Conservation (phyloP, 1,140 invertebrate species). For the Drosophila lini region DNA sequence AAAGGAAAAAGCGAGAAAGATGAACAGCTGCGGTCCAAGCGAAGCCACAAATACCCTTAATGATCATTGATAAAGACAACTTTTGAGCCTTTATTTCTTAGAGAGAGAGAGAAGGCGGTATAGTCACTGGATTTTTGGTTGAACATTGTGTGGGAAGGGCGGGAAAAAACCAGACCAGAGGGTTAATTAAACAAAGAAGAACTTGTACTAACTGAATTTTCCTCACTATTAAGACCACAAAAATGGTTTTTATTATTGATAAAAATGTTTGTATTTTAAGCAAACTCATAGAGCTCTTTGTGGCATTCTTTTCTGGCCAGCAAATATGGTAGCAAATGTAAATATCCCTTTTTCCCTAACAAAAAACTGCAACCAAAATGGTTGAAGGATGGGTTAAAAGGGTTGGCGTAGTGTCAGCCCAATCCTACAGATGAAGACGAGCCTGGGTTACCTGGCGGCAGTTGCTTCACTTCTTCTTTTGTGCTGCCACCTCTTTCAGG, state of each 20-base stretch:
- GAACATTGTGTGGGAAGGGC: neutral
- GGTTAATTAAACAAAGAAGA: neutral
- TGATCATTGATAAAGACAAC: constrained; percentile 36
- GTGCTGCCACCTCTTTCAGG: constrained; percentile 13
- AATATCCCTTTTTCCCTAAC: constrained; percentile 1
- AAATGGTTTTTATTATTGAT: neutral
- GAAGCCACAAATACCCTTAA: constrained; percentile 40
- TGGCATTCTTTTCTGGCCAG: neutral
- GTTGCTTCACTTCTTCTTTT: constrained; percentile 33
- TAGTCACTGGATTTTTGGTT: constrained; percentile 10
- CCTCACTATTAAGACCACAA: neutral
- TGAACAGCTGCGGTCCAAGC: constrained; percentile 29
- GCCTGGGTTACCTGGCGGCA: constrained; percentile 14
- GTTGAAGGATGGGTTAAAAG: constrained; percentile 2
- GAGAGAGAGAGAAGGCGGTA: no score
- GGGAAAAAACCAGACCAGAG: neutral
- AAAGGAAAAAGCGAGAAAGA: constrained; percentile 14
- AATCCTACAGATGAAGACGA: constrained; percentile 31
- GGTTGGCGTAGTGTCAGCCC: constrained; percentile 20
- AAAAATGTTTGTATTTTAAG: neutral
- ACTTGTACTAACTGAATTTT: neutral
- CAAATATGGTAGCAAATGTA: constrained; percentile 5
- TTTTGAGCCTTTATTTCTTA: constrained; percentile 23
- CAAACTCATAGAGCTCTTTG: neutral
- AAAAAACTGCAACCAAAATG: constrained; percentile 16